phyloP scores from a whole-genome alignment of 37 sponge, comb jelly and placozoan species.

The Axinella damicornis region DNA sequence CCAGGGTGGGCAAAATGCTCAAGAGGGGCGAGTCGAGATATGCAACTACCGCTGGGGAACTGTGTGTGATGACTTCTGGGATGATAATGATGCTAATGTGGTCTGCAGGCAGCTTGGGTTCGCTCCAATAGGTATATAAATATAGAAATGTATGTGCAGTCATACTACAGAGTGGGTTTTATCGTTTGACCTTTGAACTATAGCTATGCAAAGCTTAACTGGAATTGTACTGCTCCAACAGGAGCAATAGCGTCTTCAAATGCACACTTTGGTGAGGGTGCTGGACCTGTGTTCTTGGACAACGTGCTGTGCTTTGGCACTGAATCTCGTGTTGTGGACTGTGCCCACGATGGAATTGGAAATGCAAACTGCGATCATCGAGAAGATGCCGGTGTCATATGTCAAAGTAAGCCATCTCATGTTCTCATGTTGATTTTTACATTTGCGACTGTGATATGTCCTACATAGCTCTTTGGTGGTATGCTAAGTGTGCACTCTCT shows the following conservation, averaged over 20 bases:
- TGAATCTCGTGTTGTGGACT: conserved; percentile 53
- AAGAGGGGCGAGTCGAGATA: conserved; percentile 32
- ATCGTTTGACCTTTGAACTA: no score
- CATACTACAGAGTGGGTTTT: no score
- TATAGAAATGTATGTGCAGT: no score
- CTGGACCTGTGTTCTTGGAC: no score
- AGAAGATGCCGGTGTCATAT: conserved; percentile 66
- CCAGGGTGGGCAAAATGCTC: background rate
- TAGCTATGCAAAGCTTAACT: no score
- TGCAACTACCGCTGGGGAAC: conserved; percentile 47
- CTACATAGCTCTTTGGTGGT: no score
- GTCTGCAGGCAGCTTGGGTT: conserved; percentile 35
- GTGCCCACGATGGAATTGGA: conserved; percentile 31
- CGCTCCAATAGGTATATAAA: background rate
- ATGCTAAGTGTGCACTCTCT: no score
- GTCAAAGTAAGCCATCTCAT: no score
- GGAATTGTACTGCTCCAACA: conserved; percentile 73
- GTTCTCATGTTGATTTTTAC: no score
- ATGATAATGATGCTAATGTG: conserved; percentile 32
- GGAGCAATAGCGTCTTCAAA: no score
- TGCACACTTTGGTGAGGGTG: no score
- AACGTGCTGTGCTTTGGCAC: conserved; percentile 50
- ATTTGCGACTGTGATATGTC: no score
- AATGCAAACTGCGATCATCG: conserved; percentile 47
- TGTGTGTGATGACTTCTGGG: conserved; percentile 46